A percentile compares a stretch with the other conserved stretches of the same genome.
Evolutionary conservation across 2,797 vertebrate species (phyloP).

Genomic region (Aselliscus stoliczkanus): DNA sequence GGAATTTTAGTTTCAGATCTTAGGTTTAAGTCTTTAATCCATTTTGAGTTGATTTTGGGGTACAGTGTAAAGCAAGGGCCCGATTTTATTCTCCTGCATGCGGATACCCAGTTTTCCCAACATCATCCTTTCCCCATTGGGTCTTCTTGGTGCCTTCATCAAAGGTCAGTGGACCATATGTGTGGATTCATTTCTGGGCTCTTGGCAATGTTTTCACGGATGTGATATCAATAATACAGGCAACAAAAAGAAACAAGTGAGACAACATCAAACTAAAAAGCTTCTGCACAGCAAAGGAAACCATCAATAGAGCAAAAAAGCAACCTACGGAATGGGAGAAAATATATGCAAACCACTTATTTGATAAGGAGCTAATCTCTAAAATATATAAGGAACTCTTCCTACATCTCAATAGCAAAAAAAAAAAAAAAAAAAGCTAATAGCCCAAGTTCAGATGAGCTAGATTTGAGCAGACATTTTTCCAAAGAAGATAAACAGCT

Average conservation of each 20-base stretch:
- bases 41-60: background rate
- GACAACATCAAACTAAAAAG: background rate
- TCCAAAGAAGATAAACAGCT: background rate
- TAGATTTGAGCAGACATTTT: background rate
- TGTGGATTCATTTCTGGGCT: background rate
- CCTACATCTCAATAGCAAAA: background rate
- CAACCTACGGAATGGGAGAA: background rate
- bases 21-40: background rate
- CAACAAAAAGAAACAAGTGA: background rate
- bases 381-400: background rate
- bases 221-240: background rate
- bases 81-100: accelerated
- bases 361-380: background rate
- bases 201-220: background rate
- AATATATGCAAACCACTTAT: background rate
- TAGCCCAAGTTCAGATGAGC: background rate
- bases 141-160: background rate
- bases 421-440: background rate
- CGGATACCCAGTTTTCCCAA: background rate
- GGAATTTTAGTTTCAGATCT: background rate
- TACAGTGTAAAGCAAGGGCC: background rate
- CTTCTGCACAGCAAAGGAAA: background rate
- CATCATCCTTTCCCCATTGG: background rate
- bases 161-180: background rate
- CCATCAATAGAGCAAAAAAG: background rate